Base-by-base conservation (phyloP, 2,888 invertebrate genomes). In the Zygaena filipendulae region DNA sequence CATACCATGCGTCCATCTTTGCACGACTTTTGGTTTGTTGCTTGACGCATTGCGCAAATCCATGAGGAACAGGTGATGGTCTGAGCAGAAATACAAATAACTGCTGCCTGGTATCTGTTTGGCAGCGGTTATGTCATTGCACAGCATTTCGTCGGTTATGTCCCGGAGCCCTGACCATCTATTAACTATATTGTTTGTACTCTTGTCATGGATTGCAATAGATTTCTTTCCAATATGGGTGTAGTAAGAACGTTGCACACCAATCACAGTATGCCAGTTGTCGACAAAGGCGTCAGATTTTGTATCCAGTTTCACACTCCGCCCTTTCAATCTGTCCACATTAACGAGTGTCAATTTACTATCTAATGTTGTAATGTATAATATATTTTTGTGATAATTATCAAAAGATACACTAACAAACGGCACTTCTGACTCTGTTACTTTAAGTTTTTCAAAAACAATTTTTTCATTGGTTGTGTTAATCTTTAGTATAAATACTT, bases 1-100 rank as follows among this genome's bases (percentile, higher is more conserved):
- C 52, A 84, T 80, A 3, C 82, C 80, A 38, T 84, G 84, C 1
- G 75, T 82, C 84, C 84, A 85, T 33, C 83, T 64, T 39, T 80
- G 81, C 3, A 75, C 47, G 1, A 72, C 48, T 37, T 52, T 59
- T 0, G 61, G 42, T 23, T 57, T 55, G 3, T 44, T 42, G 10
- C 42, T 47, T 20, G 47, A 46, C 19, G 40, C 40, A 34, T 51
- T 61, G 7, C 79, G 47, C 34, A 71, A 38, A 38, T 80, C 81
- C 49, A 69, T 50, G 9, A 70, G 35, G 23, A 74, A 68, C 1
- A 74, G 27, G 37, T 71, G 64, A 30, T 81, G 81, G 13, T 64
- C 58, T 0, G 71, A 66, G 1, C 59, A 66, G 6, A 69, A 44
- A 36, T 74, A 79, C 2, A 77, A 23, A 9, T 54, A 52, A 0